Base-by-base conservation (phyloP, 1,140 invertebrate species). In the Drosophila murphyi region DNA sequence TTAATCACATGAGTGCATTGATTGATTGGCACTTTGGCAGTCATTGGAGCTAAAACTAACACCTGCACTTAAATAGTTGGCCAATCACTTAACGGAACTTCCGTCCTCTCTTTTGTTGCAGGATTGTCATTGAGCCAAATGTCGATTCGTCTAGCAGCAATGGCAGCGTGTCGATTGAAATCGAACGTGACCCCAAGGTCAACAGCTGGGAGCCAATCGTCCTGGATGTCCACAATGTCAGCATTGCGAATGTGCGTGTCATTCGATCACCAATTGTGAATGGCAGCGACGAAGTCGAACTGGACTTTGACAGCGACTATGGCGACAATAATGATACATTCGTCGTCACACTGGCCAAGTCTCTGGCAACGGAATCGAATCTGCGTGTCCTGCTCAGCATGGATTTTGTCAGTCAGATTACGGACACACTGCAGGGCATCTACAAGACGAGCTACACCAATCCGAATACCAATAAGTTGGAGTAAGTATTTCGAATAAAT, bases 381-480 rank as follows among this genome's bases (percentile, higher is more conserved):
- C 47, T 91, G 10, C 72, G 59, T 4, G 29, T 92, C 32, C 47
- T 94, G 2, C 70, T 96, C 3, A 82, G 93, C 56, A 92, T 96
- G 72, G 93, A 94, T 4, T 97, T 96, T 81, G 93, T 93, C 7
- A 96, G 96, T 0, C 93, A 94, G 65, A 82, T 97, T 12, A 93
- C 94, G 20, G 94, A 94, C 12, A 94, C 94, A 1, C 85, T 97
- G 54, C 94, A 95, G 64, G 97, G 97, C 37, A 96, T 96, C 72
- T 98, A 98, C 89, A 94, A 95, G 73, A 97, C 96, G 89, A 95
- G 94, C 32, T 98, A 98, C 82, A 92, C 93, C 3, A 94, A 96
- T 76, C 93, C 93, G 31, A 92, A 93, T 7, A 93, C 92, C 12
- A 94, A 94, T 1, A 91, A 94, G 48, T 94, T 94, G 76, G 95